Evolutionary conservation across 1,140 invertebrate genomes (phyloP).

Genomic region (Anastatus disparis): DNA sequence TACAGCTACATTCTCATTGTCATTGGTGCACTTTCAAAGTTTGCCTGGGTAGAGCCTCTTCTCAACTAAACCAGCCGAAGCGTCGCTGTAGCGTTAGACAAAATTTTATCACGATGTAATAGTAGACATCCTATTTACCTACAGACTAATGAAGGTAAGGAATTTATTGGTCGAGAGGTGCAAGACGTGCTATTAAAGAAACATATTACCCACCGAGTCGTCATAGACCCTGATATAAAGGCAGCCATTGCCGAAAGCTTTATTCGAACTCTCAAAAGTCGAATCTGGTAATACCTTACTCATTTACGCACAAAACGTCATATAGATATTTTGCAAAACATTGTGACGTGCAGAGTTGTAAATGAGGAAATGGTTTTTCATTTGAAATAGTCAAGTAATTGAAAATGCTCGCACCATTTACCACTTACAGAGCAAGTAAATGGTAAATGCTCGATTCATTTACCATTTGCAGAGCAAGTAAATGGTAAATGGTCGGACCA

Average conservation of each 20-base stretch:
- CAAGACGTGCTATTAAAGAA: constrained; percentile 36
- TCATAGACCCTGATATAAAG: constrained; percentile 42
- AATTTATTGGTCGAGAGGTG: constrained; percentile 34
- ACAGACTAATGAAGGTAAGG: constrained; percentile 42
- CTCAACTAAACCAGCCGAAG: constrained; percentile 48
- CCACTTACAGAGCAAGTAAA: no score
- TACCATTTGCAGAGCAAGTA: no score
- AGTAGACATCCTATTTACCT: not conserved
- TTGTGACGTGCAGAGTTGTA: not conserved
- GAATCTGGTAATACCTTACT: constrained; percentile 47
- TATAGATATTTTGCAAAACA: not conserved
- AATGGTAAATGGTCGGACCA: no score
- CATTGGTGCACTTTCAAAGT: constrained; percentile 60
- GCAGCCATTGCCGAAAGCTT: constrained; percentile 43
- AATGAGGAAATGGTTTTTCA: no score
- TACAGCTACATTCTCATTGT: constrained; percentile 55
- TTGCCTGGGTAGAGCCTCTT: constrained; percentile 53
- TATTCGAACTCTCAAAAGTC: constrained; percentile 46
- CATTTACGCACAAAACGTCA: not conserved
- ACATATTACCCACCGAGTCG: constrained; percentile 38
- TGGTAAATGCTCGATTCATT: no score
- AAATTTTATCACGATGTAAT: constrained; percentile 19
- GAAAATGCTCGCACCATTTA: no score
- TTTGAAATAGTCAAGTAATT: no score
- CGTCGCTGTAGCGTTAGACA: constrained; percentile 17